Conservation (phyloP, 1,140 invertebrate genomes). For the Akabosia matsudoensis region DNA sequence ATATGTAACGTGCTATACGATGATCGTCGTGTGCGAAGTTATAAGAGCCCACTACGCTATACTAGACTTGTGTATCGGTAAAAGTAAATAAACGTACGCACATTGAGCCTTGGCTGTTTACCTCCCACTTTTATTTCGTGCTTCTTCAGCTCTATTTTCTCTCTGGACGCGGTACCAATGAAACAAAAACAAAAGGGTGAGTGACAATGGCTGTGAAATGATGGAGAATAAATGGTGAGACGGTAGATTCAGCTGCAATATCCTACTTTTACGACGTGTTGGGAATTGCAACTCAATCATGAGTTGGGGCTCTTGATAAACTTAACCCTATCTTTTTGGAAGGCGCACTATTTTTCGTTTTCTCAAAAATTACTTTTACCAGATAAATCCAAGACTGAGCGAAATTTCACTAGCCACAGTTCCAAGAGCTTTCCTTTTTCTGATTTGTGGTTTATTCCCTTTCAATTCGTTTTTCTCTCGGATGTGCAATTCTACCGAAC, state of each 20-base stretch:
- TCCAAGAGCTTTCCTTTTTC: not conserved
- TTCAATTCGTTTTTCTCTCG: not conserved
- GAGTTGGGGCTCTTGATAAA: not conserved
- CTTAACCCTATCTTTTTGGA: not conserved
- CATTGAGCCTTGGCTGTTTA: too few species aligned
- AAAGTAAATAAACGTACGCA: too few species aligned
- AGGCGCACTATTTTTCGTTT: too few species aligned
- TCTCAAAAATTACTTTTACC: not conserved
- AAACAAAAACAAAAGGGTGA: not conserved
- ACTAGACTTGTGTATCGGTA: too few species aligned
- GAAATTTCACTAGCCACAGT: too few species aligned
- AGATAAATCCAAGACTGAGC: not conserved
- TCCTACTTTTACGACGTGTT: not conserved
- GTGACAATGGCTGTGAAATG: constrained; percentile 9
- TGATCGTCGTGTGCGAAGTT: too few species aligned
- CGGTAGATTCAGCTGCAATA: constrained; percentile 8
- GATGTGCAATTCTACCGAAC: not conserved
- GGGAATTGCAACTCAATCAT: not conserved
- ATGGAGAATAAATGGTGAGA: constrained; percentile 6
- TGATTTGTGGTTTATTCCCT: not conserved
- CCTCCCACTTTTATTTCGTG: not conserved
- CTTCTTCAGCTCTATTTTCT: not conserved
- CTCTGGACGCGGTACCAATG: not conserved
- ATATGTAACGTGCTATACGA: too few species aligned
- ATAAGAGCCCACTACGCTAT: too few species aligned